These are phyloP conservation scores for Diplazon laetatorius DNA, from an alignment of 2,888 invertebrate species.

Conservation along the genomic window DNA sequence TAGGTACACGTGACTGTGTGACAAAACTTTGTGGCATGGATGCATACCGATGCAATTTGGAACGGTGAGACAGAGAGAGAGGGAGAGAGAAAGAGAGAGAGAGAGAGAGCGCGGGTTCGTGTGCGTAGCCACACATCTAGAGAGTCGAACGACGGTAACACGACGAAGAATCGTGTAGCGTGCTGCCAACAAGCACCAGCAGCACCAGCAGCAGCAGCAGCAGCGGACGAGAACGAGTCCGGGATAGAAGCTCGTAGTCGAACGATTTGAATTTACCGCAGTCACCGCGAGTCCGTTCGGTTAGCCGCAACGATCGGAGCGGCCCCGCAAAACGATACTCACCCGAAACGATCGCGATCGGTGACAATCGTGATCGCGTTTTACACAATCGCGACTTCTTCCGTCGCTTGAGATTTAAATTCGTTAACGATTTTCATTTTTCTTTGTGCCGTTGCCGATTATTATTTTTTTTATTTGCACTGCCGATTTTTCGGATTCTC, in stretches of 20 bases:
- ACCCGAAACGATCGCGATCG: conserved; percentile 57
- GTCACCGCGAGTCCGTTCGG: conserved; percentile 74
- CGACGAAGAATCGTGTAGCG: conserved; percentile 44
- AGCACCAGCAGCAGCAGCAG: conserved; percentile 47
- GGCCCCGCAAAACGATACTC: conserved; percentile 51
- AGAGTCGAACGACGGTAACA: conserved; percentile 23
- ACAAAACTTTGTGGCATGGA: neutral
- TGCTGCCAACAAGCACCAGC: conserved; percentile 41
- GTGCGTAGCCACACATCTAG: conserved; percentile 9
- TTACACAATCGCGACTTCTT: conserved; percentile 64
- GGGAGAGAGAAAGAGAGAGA: conserved; percentile 5
- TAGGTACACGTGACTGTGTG: conserved; percentile 1
- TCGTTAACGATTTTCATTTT: neutral
- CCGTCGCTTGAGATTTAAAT: conserved; percentile 32
- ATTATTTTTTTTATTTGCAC: conserved; percentile 12
- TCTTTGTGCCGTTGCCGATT: too few relatives aligned
- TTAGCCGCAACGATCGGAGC: conserved; percentile 68
- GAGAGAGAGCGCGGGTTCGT: conserved; percentile 2
- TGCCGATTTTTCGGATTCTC: neutral
- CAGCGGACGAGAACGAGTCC: neutral
- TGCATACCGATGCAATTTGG: too few relatives aligned
- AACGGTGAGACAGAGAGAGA: neutral
- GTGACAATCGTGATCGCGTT: conserved; percentile 68
- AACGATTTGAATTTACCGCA: conserved; percentile 72
- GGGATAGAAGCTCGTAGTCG: conserved; percentile 54